Evolutionary conservation across 2,888 invertebrate genomes (phyloP).

Genomic region (Amphipyra berbera): DNA sequence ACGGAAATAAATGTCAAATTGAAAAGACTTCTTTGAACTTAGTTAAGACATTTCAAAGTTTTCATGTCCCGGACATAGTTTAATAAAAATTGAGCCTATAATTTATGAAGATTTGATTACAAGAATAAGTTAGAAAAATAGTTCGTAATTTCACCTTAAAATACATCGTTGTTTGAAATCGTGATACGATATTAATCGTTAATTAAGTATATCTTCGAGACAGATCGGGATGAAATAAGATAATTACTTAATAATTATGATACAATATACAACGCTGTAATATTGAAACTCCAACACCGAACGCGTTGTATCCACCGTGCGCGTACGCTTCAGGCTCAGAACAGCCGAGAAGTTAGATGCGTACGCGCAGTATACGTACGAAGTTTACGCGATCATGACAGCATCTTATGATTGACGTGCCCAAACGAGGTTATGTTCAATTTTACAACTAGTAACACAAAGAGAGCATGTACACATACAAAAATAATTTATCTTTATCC

Average conservation of each 20-base stretch:
- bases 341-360: too few relatives aligned
- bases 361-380: too few relatives aligned
- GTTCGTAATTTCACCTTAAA: too few relatives aligned
- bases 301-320: background rate
- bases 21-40: background rate
- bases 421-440: background rate
- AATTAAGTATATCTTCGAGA: conserved; percentile 12
- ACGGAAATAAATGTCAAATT: background rate
- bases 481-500: conserved; percentile 41
- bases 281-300: background rate
- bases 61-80: background rate
- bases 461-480: conserved; percentile 39
- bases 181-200: conserved; percentile 1
- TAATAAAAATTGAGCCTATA: conserved; percentile 5
- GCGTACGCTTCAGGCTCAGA: too few relatives aligned
- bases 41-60: background rate
- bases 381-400: too few relatives aligned
- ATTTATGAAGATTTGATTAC: background rate
- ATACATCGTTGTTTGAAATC: conserved; percentile 35
- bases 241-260: conserved; percentile 5
- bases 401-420: background rate
- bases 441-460: conserved; percentile 10
- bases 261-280: background rate
- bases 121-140: conserved; percentile 2
- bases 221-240: conserved; percentile 42